Base-by-base conservation (phyloP, 2,113 vertebrate genomes). In the Esox niger region DNA sequence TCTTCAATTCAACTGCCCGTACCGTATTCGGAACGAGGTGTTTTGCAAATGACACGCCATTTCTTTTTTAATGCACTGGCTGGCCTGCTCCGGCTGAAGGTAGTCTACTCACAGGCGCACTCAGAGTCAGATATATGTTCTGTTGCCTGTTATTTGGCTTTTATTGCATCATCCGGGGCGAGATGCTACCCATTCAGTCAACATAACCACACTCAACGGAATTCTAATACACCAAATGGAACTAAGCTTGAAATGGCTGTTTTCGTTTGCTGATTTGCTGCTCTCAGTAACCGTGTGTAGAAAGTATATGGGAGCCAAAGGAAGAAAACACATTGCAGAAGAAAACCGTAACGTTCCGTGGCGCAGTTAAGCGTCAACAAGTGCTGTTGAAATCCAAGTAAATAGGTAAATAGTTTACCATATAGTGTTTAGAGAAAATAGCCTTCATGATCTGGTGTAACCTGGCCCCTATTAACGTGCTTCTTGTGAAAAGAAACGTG, bases 91-190 rank as follows among this genome's bases (percentile, higher is more conserved):
- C 38, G 35, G 17, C 38, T 43, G 17, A 17, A 43, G 3, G 17
- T 38, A 17, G 38, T 1, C 1, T 43, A 15, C 3, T 43, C 3
- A 15, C 17, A 15, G 38, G 38, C 11, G 17, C 38, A 43, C 27
- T 32, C 17, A 6, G 21, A 32, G 2, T 60, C 17, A 31, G 13
- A 52, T 17, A 54, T 54, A 29, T 25, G 3, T 29, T 46, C 15
- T 25, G 20, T 27, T 64, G 32, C 61, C 32, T 38, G 10, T 20
- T 31, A 35, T 64, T 57, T 70, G 52, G 32, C 21, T 23, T 38
- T 61, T 33, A 31, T 31, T 57, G 11, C 52, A 70, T 64, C 20
- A 57, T 64, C 69, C 64, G 32, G 30, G 20, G 7, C 49, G 43
- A 26, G 2, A 30, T 26, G 7, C 49, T 46, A 26, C 3, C 61